Evolutionary conservation across 1,140 invertebrate species (phyloP).

Genomic region (Oreohelix idahoensis): DNA sequence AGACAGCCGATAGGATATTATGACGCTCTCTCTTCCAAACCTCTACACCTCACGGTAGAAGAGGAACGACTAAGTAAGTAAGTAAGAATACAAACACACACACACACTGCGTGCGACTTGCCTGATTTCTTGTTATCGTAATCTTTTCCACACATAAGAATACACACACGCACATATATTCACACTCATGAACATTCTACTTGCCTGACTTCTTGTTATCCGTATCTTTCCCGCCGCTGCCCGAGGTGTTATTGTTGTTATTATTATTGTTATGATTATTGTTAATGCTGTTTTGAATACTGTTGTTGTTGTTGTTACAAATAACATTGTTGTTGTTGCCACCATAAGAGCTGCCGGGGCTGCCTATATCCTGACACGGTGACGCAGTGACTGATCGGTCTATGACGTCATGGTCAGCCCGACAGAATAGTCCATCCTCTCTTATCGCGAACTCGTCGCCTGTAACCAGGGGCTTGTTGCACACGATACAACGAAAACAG

Average conservation of each 20-base stretch:
- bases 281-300: conserved; percentile 50
- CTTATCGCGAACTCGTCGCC: conserved; percentile 96
- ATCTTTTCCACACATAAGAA: neutral
- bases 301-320: conserved; percentile 70
- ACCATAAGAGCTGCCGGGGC: conserved; percentile 48
- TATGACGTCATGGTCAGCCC: conserved; percentile 93
- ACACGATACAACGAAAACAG: conserved; percentile 96
- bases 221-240: conserved; percentile 31
- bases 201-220: conserved; percentile 39
- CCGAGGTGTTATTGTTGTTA: conserved; percentile 32
- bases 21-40: no score
- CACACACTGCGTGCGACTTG: no score
- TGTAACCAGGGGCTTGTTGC: conserved; percentile 90
- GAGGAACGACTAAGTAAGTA: no score
- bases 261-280: conserved; percentile 54
- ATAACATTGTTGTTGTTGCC: conserved; percentile 67
- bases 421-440: conserved; percentile 94
- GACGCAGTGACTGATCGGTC: conserved; percentile 72
- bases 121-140: no score
- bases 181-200: neutral
- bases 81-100: no score
- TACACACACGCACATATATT: neutral
- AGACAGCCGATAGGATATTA: no score
- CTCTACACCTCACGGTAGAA: no score
- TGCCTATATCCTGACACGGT: conserved; percentile 46